Conservation (phyloP, 2,888 invertebrate genomes). For the Drosophila histrio region DNA sequence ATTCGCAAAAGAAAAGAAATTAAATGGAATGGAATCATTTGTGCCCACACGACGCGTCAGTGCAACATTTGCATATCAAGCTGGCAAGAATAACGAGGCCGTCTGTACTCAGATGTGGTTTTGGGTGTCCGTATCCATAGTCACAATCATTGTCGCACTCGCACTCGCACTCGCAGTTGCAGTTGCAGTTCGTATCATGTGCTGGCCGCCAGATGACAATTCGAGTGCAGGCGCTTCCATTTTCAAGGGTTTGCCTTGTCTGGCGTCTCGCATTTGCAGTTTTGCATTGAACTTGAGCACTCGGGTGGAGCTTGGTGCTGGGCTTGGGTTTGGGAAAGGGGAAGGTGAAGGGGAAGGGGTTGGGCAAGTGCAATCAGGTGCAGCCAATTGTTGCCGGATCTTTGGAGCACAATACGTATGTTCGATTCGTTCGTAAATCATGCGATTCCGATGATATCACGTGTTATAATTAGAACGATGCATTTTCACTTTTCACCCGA, state of each 20-base stretch:
- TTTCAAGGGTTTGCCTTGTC: conserved; percentile 79
- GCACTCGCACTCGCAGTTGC: conserved; percentile 12
- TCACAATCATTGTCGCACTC: conserved; percentile 12
- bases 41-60: conserved; percentile 12
- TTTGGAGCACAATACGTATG: conserved; percentile 40
- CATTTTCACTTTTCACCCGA: conserved; percentile 73
- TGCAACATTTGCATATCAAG: conserved; percentile 56
- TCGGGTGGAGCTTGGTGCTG: conserved; percentile 3
- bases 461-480: conserved; percentile 73
- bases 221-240: conserved; percentile 56
- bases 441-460: conserved; percentile 71
- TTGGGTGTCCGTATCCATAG: conserved; percentile 36
- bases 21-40: conserved; percentile 42
- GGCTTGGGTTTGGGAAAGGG: background rate
- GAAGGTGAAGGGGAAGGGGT: background rate
- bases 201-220: conserved; percentile 49
- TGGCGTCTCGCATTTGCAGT: conserved; percentile 67
- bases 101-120: conserved; percentile 31
- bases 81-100: conserved; percentile 22
- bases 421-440: conserved; percentile 57
- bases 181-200: conserved; percentile 39
- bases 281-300: conserved; percentile 75
- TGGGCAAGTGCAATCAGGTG: conserved; percentile 69
- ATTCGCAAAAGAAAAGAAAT: conserved; percentile 65
- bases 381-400: conserved; percentile 76